Conservation (phyloP, 37 sponge, comb jelly and placozoan genomes). For the Theonella swinhoei region DNA sequence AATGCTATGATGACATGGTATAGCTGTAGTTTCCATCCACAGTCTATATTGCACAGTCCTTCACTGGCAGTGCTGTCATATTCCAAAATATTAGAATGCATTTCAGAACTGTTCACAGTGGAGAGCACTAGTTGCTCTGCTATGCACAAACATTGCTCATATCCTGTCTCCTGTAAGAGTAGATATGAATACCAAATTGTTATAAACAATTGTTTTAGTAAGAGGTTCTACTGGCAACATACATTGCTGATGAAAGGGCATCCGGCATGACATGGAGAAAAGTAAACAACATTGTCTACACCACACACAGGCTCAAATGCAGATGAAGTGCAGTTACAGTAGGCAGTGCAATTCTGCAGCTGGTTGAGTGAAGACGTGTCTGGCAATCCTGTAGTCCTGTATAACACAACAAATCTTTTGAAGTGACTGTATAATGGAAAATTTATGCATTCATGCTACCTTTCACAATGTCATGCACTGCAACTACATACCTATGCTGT, state of each 20-base stretch:
- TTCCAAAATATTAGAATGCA: not conserved
- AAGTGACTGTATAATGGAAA: no score
- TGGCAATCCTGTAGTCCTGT: not conserved
- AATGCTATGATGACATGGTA: not conserved
- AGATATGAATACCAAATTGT: no score
- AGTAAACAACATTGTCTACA: slow-evolving; percentile 18
- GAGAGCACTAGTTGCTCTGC: no score
- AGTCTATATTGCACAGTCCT: slow-evolving; percentile 23
- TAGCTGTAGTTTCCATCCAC: not conserved
- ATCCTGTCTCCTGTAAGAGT: no score
- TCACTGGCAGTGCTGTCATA: not conserved
- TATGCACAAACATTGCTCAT: no score
- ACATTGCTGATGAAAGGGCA: slow-evolving; percentile 5
- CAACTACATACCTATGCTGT: no score
- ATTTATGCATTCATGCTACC: no score
- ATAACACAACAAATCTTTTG: no score
- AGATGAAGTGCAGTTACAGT: slow-evolving; percentile 18
- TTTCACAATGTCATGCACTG: no score
- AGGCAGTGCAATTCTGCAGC: not conserved
- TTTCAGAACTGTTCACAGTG: not conserved
- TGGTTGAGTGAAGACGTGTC: not conserved
- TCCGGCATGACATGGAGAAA: slow-evolving; percentile 44
- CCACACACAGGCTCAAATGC: slow-evolving; percentile 51
- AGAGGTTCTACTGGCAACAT: no score
- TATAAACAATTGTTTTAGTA: no score